A percentile compares a stretch with the other conserved stretches of the same genome.
Conservation (phyloP, 92 coral and sea anemone species). For the Zoanthus gigantus region DNA sequence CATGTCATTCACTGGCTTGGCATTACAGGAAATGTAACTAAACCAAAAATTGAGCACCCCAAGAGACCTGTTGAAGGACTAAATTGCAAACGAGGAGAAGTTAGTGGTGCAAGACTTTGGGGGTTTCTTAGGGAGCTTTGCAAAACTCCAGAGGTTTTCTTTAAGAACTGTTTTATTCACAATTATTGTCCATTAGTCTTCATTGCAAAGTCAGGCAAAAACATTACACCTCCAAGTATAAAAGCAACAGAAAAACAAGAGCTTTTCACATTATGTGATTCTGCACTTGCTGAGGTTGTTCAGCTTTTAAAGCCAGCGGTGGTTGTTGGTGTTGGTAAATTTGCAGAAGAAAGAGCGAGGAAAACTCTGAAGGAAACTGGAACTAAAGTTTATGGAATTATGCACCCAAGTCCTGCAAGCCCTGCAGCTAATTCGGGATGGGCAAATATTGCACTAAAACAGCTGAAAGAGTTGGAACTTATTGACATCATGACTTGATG, state of each 20-base stretch:
- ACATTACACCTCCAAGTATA: conserved; percentile 79
- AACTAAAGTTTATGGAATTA: conserved; percentile 56
- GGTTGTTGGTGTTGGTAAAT: conserved; percentile 86
- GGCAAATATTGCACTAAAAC: conserved; percentile 69
- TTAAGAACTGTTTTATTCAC: conserved; percentile 76
- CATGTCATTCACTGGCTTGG: conserved; percentile 83
- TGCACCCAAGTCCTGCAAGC: conserved; percentile 93
- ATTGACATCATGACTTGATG: conserved; percentile 45
- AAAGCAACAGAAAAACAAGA: conserved; percentile 61
- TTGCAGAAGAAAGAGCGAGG: conserved; percentile 81
- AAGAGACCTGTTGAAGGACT: conserved; percentile 83
- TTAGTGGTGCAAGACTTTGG: conserved; percentile 89
- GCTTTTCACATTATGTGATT: conserved; percentile 72
- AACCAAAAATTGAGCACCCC: conserved; percentile 81
- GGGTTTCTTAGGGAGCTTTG: conserved; percentile 78
- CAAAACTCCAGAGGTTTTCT: conserved; percentile 73
- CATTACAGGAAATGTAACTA: conserved; percentile 70
- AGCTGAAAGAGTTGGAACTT: conserved; percentile 63
- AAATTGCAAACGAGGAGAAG: conserved; percentile 78
- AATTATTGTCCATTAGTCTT: conserved; percentile 89
- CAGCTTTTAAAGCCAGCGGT: conserved; percentile 60
- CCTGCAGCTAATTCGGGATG: conserved; percentile 84
- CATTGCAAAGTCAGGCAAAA: conserved; percentile 78
- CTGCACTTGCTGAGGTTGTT: conserved; percentile 61
- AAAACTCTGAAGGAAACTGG: conserved; percentile 55